A percentile compares a stretch with the other conserved stretches of the same genome.
phyloP scores from a whole-genome alignment of 2,888 invertebrate species.

The Alsophila aescularia region DNA sequence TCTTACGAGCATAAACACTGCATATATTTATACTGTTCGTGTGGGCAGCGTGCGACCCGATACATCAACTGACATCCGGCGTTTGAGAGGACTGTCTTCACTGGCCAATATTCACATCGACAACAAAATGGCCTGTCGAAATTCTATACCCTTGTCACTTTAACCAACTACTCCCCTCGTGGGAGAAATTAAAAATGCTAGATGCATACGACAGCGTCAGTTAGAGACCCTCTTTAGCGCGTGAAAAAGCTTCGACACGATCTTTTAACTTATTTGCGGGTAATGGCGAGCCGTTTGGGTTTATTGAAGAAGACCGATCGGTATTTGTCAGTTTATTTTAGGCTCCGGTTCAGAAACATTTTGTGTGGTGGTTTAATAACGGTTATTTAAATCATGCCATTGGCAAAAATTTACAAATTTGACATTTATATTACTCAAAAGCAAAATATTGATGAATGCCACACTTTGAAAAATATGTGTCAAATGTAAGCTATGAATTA shows the following conservation, averaged over 20 bases:
- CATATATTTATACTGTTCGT: background rate
- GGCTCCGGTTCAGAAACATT: background rate
- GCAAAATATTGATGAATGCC: too few species aligned
- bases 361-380: background rate
- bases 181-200: constrained; percentile 33
- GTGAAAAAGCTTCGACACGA: constrained; percentile 16
- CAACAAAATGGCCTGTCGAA: constrained; percentile 44
- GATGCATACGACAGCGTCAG: constrained; percentile 27
- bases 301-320: constrained; percentile 20
- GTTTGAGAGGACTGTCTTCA: constrained; percentile 37
- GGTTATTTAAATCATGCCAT: background rate
- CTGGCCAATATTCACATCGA: constrained; percentile 27
- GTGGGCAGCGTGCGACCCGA: constrained; percentile 27
- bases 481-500: too few species aligned
- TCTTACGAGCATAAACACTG: background rate
- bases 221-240: constrained; percentile 17
- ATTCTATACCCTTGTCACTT: constrained; percentile 36
- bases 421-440: too few species aligned
- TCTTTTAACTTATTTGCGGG: constrained; percentile 11
- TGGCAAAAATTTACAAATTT: too few species aligned
- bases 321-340: constrained; percentile 3
- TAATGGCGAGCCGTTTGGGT: constrained; percentile 6
- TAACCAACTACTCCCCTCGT: constrained; percentile 14
- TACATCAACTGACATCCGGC: constrained; percentile 44
- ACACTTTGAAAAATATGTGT: too few species aligned